A percentile compares a stretch with the other conserved stretches of the same genome.
Conservation (phyloP, 2,113 vertebrate genomes). For the Hyperopisus bebe region DNA sequence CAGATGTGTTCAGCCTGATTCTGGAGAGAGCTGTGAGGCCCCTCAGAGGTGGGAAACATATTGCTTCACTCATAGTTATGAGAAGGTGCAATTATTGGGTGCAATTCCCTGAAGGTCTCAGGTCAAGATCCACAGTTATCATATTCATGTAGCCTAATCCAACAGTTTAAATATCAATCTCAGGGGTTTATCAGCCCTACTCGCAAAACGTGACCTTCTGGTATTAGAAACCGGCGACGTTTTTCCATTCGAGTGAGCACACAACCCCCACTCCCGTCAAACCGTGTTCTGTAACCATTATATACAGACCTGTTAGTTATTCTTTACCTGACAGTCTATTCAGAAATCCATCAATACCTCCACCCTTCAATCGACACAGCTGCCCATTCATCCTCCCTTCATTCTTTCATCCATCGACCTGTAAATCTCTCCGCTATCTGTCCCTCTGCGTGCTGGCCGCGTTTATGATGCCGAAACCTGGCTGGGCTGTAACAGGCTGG, state of each 20-base stretch:
- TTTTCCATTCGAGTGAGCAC: neutral
- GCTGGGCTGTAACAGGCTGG: neutral
- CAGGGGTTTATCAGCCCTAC: neutral
- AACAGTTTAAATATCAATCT: slow-evolving; percentile 8
- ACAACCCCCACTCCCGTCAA: neutral
- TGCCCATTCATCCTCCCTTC: slow-evolving; percentile 55
- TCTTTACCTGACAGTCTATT: slow-evolving; percentile 54
- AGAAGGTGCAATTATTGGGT: neutral
- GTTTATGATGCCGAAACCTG: neutral
- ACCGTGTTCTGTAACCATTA: neutral
- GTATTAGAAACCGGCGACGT: neutral
- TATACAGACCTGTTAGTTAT: slow-evolving; percentile 43
- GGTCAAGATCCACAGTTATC: neutral
- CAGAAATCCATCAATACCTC: slow-evolving; percentile 59
- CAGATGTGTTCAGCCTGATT: neutral
- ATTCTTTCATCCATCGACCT: slow-evolving; percentile 53
- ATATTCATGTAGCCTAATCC: slow-evolving; percentile 4
- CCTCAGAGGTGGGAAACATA: neutral
- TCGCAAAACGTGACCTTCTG: neutral
- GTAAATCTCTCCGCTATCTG: slow-evolving; percentile 32
- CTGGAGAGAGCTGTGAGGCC: neutral
- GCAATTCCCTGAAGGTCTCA: neutral
- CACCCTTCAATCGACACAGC: slow-evolving; percentile 36
- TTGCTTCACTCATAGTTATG: neutral
- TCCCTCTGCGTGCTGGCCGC: slow-evolving; percentile 19